Percentiles rank a stretch among this genome's conserved stretches.
phyloP scores from a whole-genome alignment of 2,113 vertebrate species.

The Odocoileus virginianus region DNA sequence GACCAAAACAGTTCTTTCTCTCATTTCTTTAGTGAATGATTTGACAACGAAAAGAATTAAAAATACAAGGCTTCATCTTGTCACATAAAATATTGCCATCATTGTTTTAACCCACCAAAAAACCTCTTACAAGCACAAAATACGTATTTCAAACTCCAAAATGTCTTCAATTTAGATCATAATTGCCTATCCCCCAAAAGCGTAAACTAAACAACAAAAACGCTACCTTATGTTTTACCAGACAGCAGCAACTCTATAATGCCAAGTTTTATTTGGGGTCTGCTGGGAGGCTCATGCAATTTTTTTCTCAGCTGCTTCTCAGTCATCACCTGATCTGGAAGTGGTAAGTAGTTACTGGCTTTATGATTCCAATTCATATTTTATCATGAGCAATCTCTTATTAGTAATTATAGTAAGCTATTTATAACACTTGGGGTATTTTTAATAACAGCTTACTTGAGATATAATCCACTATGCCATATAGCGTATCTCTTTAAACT shows the following conservation, averaged over 20 bases:
- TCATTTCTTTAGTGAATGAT: not conserved
- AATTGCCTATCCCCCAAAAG: not conserved
- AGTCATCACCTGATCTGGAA: not conserved
- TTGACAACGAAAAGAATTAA: not conserved
- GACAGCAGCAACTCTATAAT: not conserved
- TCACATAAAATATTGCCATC: not conserved
- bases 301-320: not conserved
- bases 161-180: not conserved
- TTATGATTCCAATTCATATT: not conserved
- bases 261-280: not conserved
- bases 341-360: not conserved
- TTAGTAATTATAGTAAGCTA: slow-evolving; percentile 1
- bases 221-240: not conserved
- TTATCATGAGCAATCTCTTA: slow-evolving; percentile 21
- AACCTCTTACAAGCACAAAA: not conserved
- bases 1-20: not conserved
- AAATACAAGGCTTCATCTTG: not conserved
- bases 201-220: slow-evolving; percentile 23
- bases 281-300: not conserved
- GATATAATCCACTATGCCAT: not conserved
- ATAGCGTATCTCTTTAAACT: not conserved
- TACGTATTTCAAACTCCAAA: not conserved
- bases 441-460: not conserved
- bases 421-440: not conserved
- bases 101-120: not conserved